phyloP scores from a whole-genome alignment of 2,888 invertebrate species.

The Dioctria linearis region DNA sequence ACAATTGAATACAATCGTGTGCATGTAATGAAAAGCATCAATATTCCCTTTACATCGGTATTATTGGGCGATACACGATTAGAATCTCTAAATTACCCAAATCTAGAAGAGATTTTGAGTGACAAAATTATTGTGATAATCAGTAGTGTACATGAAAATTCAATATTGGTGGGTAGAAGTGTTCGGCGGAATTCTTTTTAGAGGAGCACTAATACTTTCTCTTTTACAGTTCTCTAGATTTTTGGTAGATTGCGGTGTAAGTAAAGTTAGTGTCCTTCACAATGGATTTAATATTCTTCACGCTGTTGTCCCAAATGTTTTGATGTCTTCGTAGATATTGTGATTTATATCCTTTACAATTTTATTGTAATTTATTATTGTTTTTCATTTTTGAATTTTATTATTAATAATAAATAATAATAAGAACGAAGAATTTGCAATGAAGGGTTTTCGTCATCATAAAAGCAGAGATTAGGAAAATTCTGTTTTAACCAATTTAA shows the following conservation, averaged over 20 bases:
- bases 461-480: too few relatives aligned
- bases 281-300: constrained; percentile 88
- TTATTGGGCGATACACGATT: constrained; percentile 80
- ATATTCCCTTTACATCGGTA: constrained; percentile 89
- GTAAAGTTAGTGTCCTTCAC: constrained; percentile 88
- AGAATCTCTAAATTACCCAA: constrained; percentile 79
- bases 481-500: too few relatives aligned
- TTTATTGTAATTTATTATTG: too few relatives aligned
- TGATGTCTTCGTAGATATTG: constrained; percentile 57
- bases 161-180: constrained; percentile 76
- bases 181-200: background rate
- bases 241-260: constrained; percentile 83
- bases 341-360: background rate
- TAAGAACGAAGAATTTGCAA: too few relatives aligned
- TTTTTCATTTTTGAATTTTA: too few relatives aligned
- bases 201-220: constrained; percentile 66
- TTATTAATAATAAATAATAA: too few relatives aligned
- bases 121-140: constrained; percentile 83
- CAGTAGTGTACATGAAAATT: constrained; percentile 84
- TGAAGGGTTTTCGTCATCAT: too few relatives aligned
- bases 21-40: constrained; percentile 85
- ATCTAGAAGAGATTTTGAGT: constrained; percentile 74
- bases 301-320: constrained; percentile 75
- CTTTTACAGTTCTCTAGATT: constrained; percentile 86
- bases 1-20: constrained; percentile 78